Percentiles rank a stretch among this genome's conserved stretches.
phyloP scores from a whole-genome alignment of 2,888 invertebrate genomes.

The Lordiphosa fenestrarum region DNA sequence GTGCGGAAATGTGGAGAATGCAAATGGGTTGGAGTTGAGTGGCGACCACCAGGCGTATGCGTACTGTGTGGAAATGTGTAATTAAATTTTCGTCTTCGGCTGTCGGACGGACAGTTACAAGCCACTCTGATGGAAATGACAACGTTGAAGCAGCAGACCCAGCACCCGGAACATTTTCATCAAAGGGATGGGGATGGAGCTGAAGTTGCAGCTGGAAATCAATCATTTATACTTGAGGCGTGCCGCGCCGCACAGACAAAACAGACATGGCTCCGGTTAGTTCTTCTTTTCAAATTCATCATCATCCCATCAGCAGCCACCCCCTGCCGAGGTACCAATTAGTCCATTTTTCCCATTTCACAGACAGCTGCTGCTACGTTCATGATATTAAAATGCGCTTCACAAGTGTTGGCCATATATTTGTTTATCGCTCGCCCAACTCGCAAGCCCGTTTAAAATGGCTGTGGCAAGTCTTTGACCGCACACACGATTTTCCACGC shows the following conservation, averaged over 20 bases:
- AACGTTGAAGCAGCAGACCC: conserved; percentile 8
- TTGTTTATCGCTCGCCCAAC: conserved; percentile 53
- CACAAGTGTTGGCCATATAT: conserved; percentile 66
- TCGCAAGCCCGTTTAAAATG: conserved; percentile 43
- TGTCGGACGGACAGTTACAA: conserved; percentile 11
- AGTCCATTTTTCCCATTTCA: conserved; percentile 13
- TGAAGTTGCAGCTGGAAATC: neutral
- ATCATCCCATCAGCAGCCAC: neutral
- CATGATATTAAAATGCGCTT: conserved; percentile 63
- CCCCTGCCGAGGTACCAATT: conserved; percentile 14
- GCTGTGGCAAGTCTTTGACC: conserved; percentile 44
- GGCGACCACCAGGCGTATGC: conserved; percentile 30
- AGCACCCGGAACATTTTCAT: conserved; percentile 1
- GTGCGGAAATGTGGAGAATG: conserved; percentile 5
- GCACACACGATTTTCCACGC: conserved; percentile 41
- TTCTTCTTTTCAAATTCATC: neutral
- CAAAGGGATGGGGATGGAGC: neutral
- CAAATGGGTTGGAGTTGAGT: neutral
- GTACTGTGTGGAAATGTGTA: conserved; percentile 56
- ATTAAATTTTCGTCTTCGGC: conserved; percentile 54
- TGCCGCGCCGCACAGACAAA: too few relatives aligned
- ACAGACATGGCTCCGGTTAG: too few relatives aligned
- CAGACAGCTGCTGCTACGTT: conserved; percentile 30
- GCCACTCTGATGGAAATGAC: neutral
- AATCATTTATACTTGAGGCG: too few relatives aligned